Conservation (phyloP, 2,113 vertebrate genomes). For the Sinocyclocheilus grahami region DNA sequence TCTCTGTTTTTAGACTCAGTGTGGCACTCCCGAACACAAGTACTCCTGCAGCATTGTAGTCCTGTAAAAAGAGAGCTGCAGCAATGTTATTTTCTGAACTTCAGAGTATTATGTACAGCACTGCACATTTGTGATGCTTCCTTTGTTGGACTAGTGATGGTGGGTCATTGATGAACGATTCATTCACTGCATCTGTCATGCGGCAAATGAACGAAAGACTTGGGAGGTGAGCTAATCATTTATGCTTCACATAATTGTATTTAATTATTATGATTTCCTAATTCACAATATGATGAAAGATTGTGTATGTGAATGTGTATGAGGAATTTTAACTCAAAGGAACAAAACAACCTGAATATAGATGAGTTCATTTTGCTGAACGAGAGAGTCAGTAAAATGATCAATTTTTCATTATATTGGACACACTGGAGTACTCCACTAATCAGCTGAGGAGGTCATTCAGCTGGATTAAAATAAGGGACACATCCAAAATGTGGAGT, state of each 20-base stretch:
- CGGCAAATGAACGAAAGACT: too few relatives aligned
- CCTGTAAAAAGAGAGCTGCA: conserved; percentile 68
- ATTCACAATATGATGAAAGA: neutral
- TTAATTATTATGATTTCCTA: neutral
- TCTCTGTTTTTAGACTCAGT: conserved; percentile 79
- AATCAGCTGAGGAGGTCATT: too few relatives aligned
- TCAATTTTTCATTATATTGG: neutral
- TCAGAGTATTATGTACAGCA: neutral
- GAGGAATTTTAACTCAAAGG: neutral
- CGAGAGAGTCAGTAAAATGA: neutral
- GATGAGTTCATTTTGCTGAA: neutral
- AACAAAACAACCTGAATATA: neutral
- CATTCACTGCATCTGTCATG: too few relatives aligned
- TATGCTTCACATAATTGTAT: too few relatives aligned
- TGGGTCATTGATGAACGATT: too few relatives aligned
- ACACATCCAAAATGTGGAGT: neutral
- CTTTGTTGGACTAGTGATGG: too few relatives aligned
- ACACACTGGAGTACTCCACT: too few relatives aligned
- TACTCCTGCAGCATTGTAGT: conserved; percentile 78
- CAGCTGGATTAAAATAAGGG: too few relatives aligned
- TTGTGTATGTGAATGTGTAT: neutral
- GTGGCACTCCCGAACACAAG: conserved; percentile 75
- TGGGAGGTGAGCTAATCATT: too few relatives aligned
- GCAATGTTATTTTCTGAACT: conserved; percentile 14
- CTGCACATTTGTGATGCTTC: too few relatives aligned